phyloP scores from a whole-genome alignment of 2,113 vertebrate species.

The Myiopsitta monachus region DNA sequence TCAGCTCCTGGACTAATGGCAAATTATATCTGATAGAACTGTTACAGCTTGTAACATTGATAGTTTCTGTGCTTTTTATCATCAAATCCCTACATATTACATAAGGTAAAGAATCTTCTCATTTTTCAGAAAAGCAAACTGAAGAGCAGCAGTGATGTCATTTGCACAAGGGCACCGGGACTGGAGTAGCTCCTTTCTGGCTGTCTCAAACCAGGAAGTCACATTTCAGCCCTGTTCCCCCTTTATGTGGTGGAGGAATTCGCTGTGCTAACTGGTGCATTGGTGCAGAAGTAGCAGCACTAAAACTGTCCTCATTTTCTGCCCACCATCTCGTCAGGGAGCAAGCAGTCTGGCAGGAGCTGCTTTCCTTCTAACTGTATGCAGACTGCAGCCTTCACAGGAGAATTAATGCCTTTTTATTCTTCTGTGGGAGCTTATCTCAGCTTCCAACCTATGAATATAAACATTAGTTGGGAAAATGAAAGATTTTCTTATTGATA shows the following conservation, averaged over 20 bases:
- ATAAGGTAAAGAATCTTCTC: not conserved
- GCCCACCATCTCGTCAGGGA: not conserved
- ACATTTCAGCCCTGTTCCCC: not conserved
- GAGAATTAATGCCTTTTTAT: not conserved
- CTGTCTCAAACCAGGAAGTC: not conserved
- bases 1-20: not conserved
- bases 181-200: not conserved
- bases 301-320: not conserved
- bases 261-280: not conserved
- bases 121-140: not conserved
- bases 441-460: constrained; percentile 4
- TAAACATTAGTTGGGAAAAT: constrained; percentile 22
- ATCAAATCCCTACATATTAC: not conserved
- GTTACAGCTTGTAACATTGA: not conserved
- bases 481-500: constrained; percentile 40
- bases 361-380: not conserved
- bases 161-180: not conserved
- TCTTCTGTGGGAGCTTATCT: constrained; percentile 9
- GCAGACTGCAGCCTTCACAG: not conserved
- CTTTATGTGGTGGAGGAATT: not conserved
- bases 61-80: not conserved
- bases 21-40: not conserved
- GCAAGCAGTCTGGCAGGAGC: not conserved
- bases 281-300: not conserved
- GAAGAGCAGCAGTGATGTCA: not conserved